Evolutionary conservation across 2,113 vertebrate species (phyloP).

Genomic region (Campylorhamphus procurvoides): DNA sequence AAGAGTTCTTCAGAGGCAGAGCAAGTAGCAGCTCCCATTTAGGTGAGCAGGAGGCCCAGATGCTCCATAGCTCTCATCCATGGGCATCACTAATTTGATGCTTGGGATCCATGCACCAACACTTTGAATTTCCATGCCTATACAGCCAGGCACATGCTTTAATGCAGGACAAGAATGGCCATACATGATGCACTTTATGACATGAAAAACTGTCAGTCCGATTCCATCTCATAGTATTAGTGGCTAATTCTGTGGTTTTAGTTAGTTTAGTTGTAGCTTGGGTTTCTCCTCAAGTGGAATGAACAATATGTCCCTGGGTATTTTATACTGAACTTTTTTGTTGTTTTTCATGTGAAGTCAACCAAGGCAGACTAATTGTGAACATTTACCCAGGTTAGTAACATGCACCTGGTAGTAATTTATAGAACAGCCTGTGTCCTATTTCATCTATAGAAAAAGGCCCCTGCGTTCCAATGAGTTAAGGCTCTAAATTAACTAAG

Average conservation of each 20-base stretch:
- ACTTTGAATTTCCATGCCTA: background rate
- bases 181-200: background rate
- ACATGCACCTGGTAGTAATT: background rate
- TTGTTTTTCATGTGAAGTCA: background rate
- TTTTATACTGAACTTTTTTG: background rate
- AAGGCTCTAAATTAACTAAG: background rate
- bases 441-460: background rate
- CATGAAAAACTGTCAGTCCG: background rate
- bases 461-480: background rate
- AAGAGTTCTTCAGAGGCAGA: background rate
- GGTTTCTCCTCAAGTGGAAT: background rate
- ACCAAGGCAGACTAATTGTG: background rate
- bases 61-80: accelerated
- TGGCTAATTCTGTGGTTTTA: background rate
- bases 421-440: background rate
- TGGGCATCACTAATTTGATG: background rate
- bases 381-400: background rate
- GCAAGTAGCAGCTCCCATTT: background rate
- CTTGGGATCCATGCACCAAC: background rate
- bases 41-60: background rate
- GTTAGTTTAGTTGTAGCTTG: background rate
- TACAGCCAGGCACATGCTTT: accelerated
- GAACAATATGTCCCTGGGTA: background rate
- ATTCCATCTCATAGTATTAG: background rate
- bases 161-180: background rate